These are phyloP conservation scores for Drosophila punjabiensis DNA, from an alignment of 1,140 invertebrate species.

Conservation along the genomic window DNA sequence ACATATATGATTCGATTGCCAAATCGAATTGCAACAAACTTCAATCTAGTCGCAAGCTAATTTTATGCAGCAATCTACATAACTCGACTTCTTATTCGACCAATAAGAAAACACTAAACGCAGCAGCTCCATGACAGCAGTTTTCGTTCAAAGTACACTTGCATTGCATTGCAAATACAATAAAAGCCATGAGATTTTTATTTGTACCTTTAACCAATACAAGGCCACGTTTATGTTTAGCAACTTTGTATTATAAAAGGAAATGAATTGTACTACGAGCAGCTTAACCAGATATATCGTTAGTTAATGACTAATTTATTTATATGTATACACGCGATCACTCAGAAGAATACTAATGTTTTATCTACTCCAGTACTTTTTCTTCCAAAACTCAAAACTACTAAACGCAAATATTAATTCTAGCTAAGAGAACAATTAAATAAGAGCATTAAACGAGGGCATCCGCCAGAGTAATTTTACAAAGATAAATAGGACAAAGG, in stretches of 20 bases:
- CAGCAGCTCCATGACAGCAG: slow-evolving; percentile 31
- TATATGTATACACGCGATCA: slow-evolving; percentile 34
- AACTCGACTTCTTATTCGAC: slow-evolving; percentile 64
- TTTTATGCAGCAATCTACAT: slow-evolving; percentile 69
- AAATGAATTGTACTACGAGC: slow-evolving; percentile 65
- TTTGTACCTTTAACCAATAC: slow-evolving; percentile 67
- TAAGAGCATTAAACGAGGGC: slow-evolving; percentile 45
- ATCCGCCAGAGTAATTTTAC: slow-evolving; percentile 40
- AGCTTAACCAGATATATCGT: slow-evolving; percentile 62
- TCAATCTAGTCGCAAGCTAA: slow-evolving; percentile 77
- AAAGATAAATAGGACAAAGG: slow-evolving; percentile 32
- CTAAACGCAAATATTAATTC: slow-evolving; percentile 45
- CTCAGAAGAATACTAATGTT: slow-evolving; percentile 48
- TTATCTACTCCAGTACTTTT: slow-evolving; percentile 57
- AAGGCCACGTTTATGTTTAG: slow-evolving; percentile 47
- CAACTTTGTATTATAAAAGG: slow-evolving; percentile 50
- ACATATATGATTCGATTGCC: slow-evolving; percentile 61
- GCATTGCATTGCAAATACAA: slow-evolving; percentile 17
- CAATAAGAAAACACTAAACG: slow-evolving; percentile 33
- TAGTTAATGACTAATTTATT: slow-evolving; percentile 80
- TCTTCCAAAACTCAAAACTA: slow-evolving; percentile 58
- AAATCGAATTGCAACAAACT: slow-evolving; percentile 62
- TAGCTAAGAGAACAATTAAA: slow-evolving; percentile 26
- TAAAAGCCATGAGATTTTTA: slow-evolving; percentile 70
- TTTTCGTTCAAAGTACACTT: slow-evolving; percentile 24